A percentile compares a stretch with the other conserved stretches of the same genome.
Conservation (phyloP, 2,113 vertebrate genomes). For the Scytalopus superciliaris region DNA sequence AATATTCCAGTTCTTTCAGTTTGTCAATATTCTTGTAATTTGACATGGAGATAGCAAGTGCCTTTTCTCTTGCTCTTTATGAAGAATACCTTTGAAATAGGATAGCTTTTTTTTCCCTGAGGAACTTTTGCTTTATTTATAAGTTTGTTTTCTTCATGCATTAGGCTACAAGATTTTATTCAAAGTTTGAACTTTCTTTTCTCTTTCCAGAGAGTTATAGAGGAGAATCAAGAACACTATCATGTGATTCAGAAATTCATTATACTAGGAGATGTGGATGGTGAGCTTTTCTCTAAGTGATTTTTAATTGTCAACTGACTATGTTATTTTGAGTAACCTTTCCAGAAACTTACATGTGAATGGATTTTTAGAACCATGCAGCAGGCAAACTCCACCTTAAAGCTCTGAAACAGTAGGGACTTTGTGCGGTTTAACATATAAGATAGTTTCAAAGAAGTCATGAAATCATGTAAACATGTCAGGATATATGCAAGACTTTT, state of each 20-base stretch:
- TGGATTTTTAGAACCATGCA: not conserved
- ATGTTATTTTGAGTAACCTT: conserved; percentile 4
- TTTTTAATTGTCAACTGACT: not conserved
- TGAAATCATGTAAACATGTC: not conserved
- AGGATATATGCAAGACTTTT: not conserved
- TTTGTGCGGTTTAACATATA: not conserved
- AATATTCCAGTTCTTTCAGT: not conserved
- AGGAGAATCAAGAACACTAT: conserved; percentile 92
- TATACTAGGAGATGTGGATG: conserved; percentile 92
- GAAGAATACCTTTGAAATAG: conserved; percentile 9
- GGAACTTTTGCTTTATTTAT: conserved; percentile 8
- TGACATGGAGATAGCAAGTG: not conserved
- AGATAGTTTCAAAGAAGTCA: not conserved
- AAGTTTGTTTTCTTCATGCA: not conserved
- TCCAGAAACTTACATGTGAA: not conserved
- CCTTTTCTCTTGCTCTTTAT: not conserved
- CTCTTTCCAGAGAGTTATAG: conserved; percentile 84
- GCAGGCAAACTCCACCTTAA: not conserved
- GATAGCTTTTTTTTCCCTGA: not conserved
- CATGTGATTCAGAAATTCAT: conserved; percentile 95
- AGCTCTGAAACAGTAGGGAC: not conserved
- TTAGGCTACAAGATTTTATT: not conserved
- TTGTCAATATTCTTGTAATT: not conserved
- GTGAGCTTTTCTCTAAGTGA: conserved; percentile 71
- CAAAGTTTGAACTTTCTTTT: conserved; percentile 40